A percentile compares a stretch with the other conserved stretches of the same genome.
phyloP scores from a whole-genome alignment of 2,113 vertebrate species.

The Mormoops blainvillei region DNA sequence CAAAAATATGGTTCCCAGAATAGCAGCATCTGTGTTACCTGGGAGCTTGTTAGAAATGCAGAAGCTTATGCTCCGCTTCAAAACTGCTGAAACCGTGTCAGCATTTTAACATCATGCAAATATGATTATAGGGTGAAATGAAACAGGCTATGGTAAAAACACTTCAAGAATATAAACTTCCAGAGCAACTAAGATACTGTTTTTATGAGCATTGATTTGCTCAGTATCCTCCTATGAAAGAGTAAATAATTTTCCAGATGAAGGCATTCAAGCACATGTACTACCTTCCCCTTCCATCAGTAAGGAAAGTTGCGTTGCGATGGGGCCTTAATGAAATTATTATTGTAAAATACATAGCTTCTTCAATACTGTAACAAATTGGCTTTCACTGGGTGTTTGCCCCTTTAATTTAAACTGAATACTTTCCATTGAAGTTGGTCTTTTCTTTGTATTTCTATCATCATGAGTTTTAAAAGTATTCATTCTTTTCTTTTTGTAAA shows the following conservation, averaged over 20 bases:
- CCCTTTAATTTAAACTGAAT: background rate
- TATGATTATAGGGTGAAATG: background rate
- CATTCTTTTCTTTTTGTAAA: conserved; percentile 61
- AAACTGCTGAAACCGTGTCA: background rate
- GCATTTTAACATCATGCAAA: background rate
- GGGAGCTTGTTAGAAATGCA: background rate
- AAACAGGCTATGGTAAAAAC: background rate
- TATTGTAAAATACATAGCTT: background rate
- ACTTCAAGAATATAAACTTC: background rate
- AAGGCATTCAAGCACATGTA: background rate
- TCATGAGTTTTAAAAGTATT: background rate
- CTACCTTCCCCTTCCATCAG: background rate
- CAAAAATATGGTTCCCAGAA: background rate
- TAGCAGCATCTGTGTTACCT: background rate
- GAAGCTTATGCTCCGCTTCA: background rate
- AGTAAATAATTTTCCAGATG: background rate
- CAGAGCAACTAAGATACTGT: background rate
- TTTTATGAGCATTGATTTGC: background rate
- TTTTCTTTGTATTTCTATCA: background rate
- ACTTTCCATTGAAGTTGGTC: background rate
- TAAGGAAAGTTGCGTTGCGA: background rate
- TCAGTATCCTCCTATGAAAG: background rate
- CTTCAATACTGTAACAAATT: background rate
- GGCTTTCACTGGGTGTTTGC: background rate
- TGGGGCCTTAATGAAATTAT: background rate